Evolutionary conservation across 2,888 invertebrate genomes (phyloP).

Genomic region (Mimachlamys varia): DNA sequence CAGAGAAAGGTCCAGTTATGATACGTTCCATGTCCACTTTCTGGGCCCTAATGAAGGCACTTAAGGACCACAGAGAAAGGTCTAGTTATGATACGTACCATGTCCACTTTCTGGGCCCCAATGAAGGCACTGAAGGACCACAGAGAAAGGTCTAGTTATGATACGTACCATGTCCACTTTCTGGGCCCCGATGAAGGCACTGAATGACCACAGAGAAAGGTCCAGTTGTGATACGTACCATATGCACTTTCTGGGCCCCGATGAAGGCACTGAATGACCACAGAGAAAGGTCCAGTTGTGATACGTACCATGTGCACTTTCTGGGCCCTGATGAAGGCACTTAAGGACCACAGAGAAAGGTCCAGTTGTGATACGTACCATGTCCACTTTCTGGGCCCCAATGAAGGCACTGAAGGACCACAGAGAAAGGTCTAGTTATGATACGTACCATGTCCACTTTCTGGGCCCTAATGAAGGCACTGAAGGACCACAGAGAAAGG

Average conservation of each 20-base stretch:
- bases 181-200: slow-evolving; percentile 85
- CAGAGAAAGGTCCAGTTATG: slow-evolving; percentile 87
- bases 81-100: too few species aligned
- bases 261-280: slow-evolving; percentile 93
- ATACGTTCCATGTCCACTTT: slow-evolving; percentile 84
- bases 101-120: slow-evolving; percentile 81
- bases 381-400: slow-evolving; percentile 81
- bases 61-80: slow-evolving; percentile 93
- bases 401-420: slow-evolving; percentile 93
- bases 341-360: slow-evolving; percentile 93
- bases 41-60: slow-evolving; percentile 85
- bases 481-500: slow-evolving; percentile 93
- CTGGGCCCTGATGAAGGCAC: slow-evolving; percentile 85
- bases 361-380: too few species aligned
- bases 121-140: slow-evolving; percentile 93
- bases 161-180: slow-evolving; percentile 84
- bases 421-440: slow-evolving; percentile 87
- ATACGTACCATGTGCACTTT: slow-evolving; percentile 81
- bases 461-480: slow-evolving; percentile 85
- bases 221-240: slow-evolving; percentile 81
- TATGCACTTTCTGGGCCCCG: slow-evolving; percentile 80
- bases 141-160: slow-evolving; percentile 87
- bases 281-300: slow-evolving; percentile 87
- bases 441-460: slow-evolving; percentile 84
- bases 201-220: slow-evolving; percentile 93